Percentiles rank a stretch among this genome's conserved stretches.
Conservation (phyloP, 2,888 invertebrate genomes). For the Habrosyne pyritoides region DNA sequence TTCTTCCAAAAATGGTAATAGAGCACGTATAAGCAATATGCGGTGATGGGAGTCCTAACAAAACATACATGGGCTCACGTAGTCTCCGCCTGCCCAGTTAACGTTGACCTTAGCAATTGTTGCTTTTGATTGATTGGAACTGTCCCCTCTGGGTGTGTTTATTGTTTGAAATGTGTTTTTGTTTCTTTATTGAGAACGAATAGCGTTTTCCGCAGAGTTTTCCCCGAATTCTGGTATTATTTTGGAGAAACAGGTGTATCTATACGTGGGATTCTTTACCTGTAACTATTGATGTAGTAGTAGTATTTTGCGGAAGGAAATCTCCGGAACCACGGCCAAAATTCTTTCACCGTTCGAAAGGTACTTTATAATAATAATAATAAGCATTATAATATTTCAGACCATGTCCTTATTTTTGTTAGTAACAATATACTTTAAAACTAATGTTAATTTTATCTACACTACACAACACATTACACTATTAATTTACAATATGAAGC, state of each 20-base stretch:
- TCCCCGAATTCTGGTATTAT: neutral
- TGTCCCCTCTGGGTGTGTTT: neutral
- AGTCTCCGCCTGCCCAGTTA: constrained; percentile 14
- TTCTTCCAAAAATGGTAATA: constrained; percentile 30
- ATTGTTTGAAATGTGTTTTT: neutral
- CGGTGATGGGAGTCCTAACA: constrained; percentile 15
- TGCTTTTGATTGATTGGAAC: neutral
- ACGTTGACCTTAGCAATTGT: neutral
- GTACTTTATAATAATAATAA: too few species aligned
- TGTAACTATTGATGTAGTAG: too few species aligned
- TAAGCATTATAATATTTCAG: neutral
- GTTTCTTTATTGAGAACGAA: neutral
- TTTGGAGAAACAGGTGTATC: neutral
- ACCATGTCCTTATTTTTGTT: neutral
- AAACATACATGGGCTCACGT: neutral
- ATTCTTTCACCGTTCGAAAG: too few species aligned
- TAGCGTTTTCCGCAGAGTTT: neutral
- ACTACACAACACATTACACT: too few species aligned
- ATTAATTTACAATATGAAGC: too few species aligned
- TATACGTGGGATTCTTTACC: too few species aligned
- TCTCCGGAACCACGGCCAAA: too few species aligned
- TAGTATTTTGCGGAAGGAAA: too few species aligned
- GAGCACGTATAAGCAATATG: constrained; percentile 27
- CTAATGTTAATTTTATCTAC: too few species aligned
- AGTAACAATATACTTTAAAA: too few species aligned